Base-by-base conservation (phyloP, 2,797 vertebrate genomes). In the Eremophila alpestris region DNA sequence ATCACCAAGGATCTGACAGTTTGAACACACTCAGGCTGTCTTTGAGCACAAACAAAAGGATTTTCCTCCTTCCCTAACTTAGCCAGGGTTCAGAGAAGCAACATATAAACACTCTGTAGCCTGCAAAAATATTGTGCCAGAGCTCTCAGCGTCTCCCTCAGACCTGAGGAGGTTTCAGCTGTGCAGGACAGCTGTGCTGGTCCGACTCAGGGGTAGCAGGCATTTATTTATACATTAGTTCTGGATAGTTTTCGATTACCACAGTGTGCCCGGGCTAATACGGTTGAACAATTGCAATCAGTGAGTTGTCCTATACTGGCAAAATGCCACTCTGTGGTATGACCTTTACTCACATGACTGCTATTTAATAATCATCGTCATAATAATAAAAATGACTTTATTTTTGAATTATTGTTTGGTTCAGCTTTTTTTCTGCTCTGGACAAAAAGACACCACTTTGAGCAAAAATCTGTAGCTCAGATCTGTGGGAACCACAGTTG, bases 171-270 rank as follows among this genome's bases (percentile, higher is more conserved):
- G 91, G 75, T 65, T 95, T 94, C 95, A 59, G 59, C 71, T 60
- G 38, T 48, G 77, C 90, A 62, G 29, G 88, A 93, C 95, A 93
- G 92, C 90, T 95, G 63, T 92, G 95, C 88, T 96, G 86, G 79
- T 64, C 93, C 56, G 64, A 73, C 94, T 70, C 78, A 91, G 83
- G 89, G 92, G 95, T 95, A 96, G 96, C 93, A 96, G 95, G 90
- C 92, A 97, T 97, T 97, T 96, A 98, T 98, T 98, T 97, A 95
- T 95, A 96, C 96, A 98, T 98, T 98, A 98, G 97, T 97, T 98
- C 97, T 98, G 98, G 97, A 90, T 96, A 97, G 96, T 97, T 97
- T 97, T 96, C 89, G 93, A 98, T 98, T 97, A 97, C 96, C 97
- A 97, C 97, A 97, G 83, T 96, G 92, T 97, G 97, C 95, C 97